Base-by-base conservation (phyloP, 23 tunicate species). In the Trididemnum clinides region DNA sequence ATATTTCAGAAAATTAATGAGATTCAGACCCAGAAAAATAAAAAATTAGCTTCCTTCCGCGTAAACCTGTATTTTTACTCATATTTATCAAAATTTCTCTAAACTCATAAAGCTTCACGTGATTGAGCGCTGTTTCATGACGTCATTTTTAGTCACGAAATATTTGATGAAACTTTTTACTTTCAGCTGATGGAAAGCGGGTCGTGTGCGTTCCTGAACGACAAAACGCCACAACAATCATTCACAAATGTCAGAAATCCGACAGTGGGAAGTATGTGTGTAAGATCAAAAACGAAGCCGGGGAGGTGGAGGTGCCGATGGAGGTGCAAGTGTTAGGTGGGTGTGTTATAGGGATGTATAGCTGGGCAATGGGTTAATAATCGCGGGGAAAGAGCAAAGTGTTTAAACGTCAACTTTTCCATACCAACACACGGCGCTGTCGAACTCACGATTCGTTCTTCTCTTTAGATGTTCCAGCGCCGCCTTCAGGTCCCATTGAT, bases 271-370 rank as follows among this genome's bases (percentile, higher is more conserved):
- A 33, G 32, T 94, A 94, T 72, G 64, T 82, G 18, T 89, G 93
- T 51, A 94, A 89, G 64, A 81, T 94, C 25, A 94, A 94, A 54
- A 94, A 94, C 82, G 90, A 82, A 25, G 98, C 98, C 21, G 98
- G 98, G 0, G 98, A 89, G 63, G 69, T 94, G 50, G 77, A 36
- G 23, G 85, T 94, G 5, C 98, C 98, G 0, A 36, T 94, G 29
- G 82, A 85, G 26, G 94, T 94, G 5, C 83, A 89, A 81, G 87
- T 94, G 1, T 32, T 94, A 12, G 98, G 98, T 94, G 26, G 35
- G 94, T 73, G n/a, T n/a, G n/a, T n/a, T n/a, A n/a, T n/a, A n/a
- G n/a, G n/a, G n/a, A n/a, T n/a, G n/a, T n/a, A n/a, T n/a, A n/a
- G n/a, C n/a, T n/a, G n/a, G n/a, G n/a, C n/a, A n/a, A n/a, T n/a